phyloP scores from a whole-genome alignment of 2,113 vertebrate species.

The sheep (Ovis aries) region ARS-UI_Ramb_v3.0 NC_056079.1:34572001-34572500 shows the following conservation, averaged over 20 bases:
- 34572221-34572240: background rate
- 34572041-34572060: background rate
- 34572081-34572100: background rate
- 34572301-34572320: accelerated
- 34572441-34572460: background rate
- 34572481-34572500: background rate
- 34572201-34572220: background rate
- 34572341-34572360: background rate
- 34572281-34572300: background rate
- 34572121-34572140: background rate
- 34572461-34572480: background rate
- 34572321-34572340: background rate
- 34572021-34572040: background rate
- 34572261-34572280: accelerated
- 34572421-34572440: background rate
- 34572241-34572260: background rate
- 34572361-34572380: background rate
- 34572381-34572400: background rate
- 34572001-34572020: background rate
- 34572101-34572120: background rate
- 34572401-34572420: background rate
- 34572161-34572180: background rate
- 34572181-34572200: background rate
- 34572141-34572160: background rate
- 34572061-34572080: background rate